Conservation (phyloP, 64 coral and sea anemone species). For the Montipora sp. region DNA sequence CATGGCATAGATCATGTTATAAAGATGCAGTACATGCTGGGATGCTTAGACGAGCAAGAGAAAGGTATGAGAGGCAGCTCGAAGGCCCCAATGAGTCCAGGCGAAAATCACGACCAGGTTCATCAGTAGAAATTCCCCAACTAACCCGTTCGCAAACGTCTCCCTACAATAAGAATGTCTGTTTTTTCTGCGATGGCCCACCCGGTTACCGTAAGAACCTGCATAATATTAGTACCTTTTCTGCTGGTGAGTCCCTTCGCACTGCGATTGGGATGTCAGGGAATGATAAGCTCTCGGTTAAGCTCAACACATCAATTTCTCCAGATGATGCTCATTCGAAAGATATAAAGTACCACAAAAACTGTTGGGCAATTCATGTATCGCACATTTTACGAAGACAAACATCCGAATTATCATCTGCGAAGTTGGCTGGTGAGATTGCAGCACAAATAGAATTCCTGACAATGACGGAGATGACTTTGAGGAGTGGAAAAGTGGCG, state of each 20-base stretch:
- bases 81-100: constrained; percentile 43
- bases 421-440: not conserved
- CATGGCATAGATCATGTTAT: constrained; percentile 63
- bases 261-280: constrained; percentile 49
- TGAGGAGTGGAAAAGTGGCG: not conserved
- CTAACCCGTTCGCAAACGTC: constrained; percentile 46
- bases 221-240: constrained; percentile 39
- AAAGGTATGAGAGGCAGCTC: not conserved
- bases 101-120: constrained; percentile 15
- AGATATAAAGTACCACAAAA: constrained; percentile 78
- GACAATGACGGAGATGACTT: constrained; percentile 15
- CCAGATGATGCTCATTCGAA: too few relatives aligned
- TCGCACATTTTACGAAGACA: constrained; percentile 27
- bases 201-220: constrained; percentile 26
- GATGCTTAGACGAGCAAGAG: constrained; percentile 38
- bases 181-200: constrained; percentile 42
- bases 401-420: not conserved
- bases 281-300: constrained; percentile 49
- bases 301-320: too few relatives aligned
- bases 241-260: constrained; percentile 50
- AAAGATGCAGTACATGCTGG: constrained; percentile 46
- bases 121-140: constrained; percentile 1
- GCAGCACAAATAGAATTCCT: constrained; percentile 17
- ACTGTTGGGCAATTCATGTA: constrained; percentile 59
- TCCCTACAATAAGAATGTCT: constrained; percentile 52